A percentile compares a stretch with the other conserved stretches of the same genome.
phyloP scores from a whole-genome alignment of 1,140 invertebrate genomes.

The Atopsyche davidsoni region DNA sequence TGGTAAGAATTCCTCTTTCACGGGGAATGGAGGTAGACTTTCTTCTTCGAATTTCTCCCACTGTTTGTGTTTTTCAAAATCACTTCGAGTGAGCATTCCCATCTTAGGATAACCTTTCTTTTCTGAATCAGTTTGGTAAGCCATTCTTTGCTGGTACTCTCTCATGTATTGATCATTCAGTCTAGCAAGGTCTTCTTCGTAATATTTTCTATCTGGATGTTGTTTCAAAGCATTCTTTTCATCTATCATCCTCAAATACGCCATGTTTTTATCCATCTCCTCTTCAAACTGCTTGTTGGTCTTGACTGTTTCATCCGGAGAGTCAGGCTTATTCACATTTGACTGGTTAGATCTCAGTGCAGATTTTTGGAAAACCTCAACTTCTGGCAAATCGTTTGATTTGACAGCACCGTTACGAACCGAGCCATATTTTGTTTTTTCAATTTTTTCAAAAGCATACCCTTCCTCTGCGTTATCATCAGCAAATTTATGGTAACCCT shows the following conservation, averaged over 20 bases:
- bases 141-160: constrained; percentile 21
- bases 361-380: constrained; percentile 13
- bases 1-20: constrained; percentile 43
- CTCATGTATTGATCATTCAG: constrained; percentile 17
- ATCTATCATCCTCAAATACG: constrained; percentile 27
- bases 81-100: constrained; percentile 6
- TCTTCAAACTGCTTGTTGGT: constrained; percentile 19
- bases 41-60: constrained; percentile 30
- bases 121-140: constrained; percentile 3
- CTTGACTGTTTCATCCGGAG: not conserved
- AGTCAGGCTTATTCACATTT: constrained; percentile 2
- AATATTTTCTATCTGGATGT: constrained; percentile 17
- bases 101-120: constrained; percentile 19
- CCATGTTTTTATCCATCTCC: constrained; percentile 24
- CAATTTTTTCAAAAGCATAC: constrained; percentile 19
- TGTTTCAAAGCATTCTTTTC: constrained; percentile 16
- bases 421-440: constrained; percentile 38
- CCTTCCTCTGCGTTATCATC: constrained; percentile 11
- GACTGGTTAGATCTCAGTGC: not conserved
- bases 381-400: constrained; percentile 4
- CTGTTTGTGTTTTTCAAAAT: constrained; percentile 24
- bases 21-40: constrained; percentile 28
- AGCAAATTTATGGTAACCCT: constrained; percentile 22
- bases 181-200: constrained; percentile 16
- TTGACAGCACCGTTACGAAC: constrained; percentile 35